Conservation (phyloP, 2,888 invertebrate genomes). For the Bugula neritina region DNA sequence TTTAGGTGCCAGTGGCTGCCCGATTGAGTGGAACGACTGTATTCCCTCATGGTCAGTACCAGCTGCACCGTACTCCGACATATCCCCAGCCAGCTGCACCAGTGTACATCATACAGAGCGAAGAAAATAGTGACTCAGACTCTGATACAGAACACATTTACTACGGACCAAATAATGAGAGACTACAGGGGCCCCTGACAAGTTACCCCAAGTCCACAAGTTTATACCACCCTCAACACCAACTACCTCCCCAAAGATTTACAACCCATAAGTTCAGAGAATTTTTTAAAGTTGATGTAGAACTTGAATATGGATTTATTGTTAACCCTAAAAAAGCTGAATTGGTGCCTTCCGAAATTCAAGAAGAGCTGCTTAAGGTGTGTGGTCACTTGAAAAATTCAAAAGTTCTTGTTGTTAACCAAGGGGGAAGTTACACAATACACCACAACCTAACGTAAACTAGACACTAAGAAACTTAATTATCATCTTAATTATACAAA, state of each 20-base stretch:
- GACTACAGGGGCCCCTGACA: background rate
- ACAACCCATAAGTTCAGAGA: background rate
- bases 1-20: background rate
- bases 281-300: background rate
- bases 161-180: conserved; percentile 8
- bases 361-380: conserved; percentile 5
- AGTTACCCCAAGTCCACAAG: background rate
- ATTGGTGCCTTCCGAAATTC: background rate
- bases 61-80: background rate
- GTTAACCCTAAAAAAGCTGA: too few species aligned
- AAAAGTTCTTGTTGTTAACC: background rate
- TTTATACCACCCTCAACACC: background rate
- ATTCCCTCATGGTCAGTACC: background rate
- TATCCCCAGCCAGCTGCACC: background rate
- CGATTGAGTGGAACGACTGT: background rate
- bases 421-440: background rate
- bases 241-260: background rate
- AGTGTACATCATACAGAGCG: background rate
- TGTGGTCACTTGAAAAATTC: background rate
- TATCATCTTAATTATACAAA: too few species aligned
- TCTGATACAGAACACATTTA: background rate
- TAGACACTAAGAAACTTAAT: too few species aligned
- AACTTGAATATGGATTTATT: background rate
- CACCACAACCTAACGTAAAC: too few species aligned
- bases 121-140: conserved; percentile 3